A percentile compares a stretch with the other conserved stretches of the same genome.
These are phyloP conservation scores for Callinectes sapidus DNA, from an alignment of 2,888 invertebrate genomes.

Conservation along the genomic window DNA sequence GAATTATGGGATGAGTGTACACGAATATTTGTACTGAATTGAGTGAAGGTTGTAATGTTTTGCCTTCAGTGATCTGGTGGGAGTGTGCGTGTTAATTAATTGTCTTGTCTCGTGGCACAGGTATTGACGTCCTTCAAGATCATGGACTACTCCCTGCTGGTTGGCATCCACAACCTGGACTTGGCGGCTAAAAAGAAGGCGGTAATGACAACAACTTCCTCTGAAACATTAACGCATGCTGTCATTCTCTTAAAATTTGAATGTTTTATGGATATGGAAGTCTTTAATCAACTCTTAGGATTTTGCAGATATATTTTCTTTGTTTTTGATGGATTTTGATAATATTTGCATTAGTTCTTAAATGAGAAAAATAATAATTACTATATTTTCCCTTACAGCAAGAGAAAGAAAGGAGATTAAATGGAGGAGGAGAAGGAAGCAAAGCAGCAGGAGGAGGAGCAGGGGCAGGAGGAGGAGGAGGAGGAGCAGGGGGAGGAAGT, in stretches of 20 bases:
- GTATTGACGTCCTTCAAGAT: slow-evolving; percentile 86
- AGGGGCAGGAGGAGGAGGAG: slow-evolving; percentile 49
- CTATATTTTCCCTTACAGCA: slow-evolving; percentile 37
- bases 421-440: slow-evolving; percentile 41
- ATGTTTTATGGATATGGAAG: not conserved
- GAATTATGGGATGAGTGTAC: not conserved
- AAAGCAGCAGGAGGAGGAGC: slow-evolving; percentile 47
- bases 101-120: slow-evolving; percentile 74
- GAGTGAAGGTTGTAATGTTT: too few relatives aligned
- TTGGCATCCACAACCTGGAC: slow-evolving; percentile 98
- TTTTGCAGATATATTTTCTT: not conserved
- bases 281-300: not conserved
- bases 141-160: slow-evolving; percentile 98
- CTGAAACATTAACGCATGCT: not conserved
- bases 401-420: slow-evolving; percentile 58
- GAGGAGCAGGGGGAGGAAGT: slow-evolving; percentile 52
- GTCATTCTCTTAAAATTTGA: not conserved
- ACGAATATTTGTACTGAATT: too few relatives aligned
- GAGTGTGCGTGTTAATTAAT: not conserved
- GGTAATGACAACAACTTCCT: slow-evolving; percentile 75
- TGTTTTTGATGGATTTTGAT: not conserved
- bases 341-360: not conserved
- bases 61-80: not conserved
- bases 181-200: slow-evolving; percentile 89
- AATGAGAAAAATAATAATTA: too few relatives aligned